Evolutionary conservation across 2,888 invertebrate genomes (phyloP).

Genomic region (Agrochola litura): DNA sequence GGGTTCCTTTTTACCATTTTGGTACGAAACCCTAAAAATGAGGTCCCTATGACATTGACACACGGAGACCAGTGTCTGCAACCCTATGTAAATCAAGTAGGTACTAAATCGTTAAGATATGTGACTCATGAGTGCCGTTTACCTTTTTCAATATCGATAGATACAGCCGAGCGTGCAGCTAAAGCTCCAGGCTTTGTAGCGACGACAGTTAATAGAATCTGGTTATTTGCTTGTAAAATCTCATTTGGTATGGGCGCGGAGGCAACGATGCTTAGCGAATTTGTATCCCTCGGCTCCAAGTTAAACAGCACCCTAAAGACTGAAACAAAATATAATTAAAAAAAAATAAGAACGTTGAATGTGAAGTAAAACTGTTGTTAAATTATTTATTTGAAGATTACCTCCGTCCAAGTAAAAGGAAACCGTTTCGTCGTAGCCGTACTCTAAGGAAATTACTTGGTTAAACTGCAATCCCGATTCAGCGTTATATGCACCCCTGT

Average conservation of each 20-base stretch:
- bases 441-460: conserved; percentile 68
- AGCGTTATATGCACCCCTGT: conserved; percentile 71
- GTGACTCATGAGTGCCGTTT: neutral
- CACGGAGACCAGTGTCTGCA: neutral
- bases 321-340: conserved; percentile 53
- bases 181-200: conserved; percentile 66
- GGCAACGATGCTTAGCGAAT: conserved; percentile 53
- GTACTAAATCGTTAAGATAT: neutral
- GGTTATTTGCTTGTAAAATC: conserved; percentile 65
- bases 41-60: neutral
- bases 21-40: no score
- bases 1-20: no score
- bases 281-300: conserved; percentile 40
- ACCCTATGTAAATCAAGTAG: neutral
- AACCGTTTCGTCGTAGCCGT: conserved; percentile 75
- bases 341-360: neutral
- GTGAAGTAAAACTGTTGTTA: conserved; percentile 13
- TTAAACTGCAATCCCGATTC: conserved; percentile 68
- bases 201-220: conserved; percentile 69
- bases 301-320: conserved; percentile 65
- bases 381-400: conserved; percentile 42
- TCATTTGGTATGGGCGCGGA: conserved; percentile 59
- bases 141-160: conserved; percentile 73
- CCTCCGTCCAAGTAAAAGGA: conserved; percentile 74
- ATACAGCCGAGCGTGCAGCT: conserved; percentile 68